A percentile compares a stretch with the other conserved stretches of the same genome.
Conservation (phyloP, 2,888 invertebrate species). For the Salpingus planirostris region DNA sequence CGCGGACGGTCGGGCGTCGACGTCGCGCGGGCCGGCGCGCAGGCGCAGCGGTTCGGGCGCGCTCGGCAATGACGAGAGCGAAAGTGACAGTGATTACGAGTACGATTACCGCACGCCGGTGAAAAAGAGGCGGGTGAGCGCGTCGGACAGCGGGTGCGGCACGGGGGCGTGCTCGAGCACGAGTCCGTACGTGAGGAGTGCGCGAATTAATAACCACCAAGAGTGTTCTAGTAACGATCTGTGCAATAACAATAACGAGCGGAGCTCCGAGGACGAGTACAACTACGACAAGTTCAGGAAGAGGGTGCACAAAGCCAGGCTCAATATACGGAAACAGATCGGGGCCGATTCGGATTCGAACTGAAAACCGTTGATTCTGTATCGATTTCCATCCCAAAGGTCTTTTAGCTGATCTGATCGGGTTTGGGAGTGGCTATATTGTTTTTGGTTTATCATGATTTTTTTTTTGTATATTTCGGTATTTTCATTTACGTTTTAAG, state of each 20-base stretch:
- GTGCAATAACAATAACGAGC: conserved; percentile 20
- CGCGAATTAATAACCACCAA: conserved; percentile 21
- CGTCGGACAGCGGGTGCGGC: conserved; percentile 37
- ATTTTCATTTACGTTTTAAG: no score
- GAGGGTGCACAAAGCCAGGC: conserved; percentile 51
- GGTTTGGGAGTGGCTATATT: no score
- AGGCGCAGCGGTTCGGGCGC: conserved; percentile 5
- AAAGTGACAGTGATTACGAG: conserved; percentile 35
- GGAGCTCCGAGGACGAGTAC: conserved; percentile 41
- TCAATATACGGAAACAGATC: conserved; percentile 56
- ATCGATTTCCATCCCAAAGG: no score
- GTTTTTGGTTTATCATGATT: no score
- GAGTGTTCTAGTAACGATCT: conserved; percentile 25
- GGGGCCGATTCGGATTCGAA: conserved; percentile 48
- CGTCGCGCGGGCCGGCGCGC: neutral
- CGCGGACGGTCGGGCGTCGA: conserved; percentile 1
- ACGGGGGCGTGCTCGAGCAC: conserved; percentile 32
- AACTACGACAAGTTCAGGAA: conserved; percentile 48
- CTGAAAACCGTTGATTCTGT: no score
- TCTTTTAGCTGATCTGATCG: no score
- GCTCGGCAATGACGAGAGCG: conserved; percentile 6
- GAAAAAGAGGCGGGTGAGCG: conserved; percentile 29
- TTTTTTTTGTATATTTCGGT: no score
- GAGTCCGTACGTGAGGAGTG: conserved; percentile 19
- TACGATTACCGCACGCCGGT: conserved; percentile 30